Evolutionary conservation across 2,113 vertebrate genomes (phyloP).

Genomic region (Etia nguti): DNA sequence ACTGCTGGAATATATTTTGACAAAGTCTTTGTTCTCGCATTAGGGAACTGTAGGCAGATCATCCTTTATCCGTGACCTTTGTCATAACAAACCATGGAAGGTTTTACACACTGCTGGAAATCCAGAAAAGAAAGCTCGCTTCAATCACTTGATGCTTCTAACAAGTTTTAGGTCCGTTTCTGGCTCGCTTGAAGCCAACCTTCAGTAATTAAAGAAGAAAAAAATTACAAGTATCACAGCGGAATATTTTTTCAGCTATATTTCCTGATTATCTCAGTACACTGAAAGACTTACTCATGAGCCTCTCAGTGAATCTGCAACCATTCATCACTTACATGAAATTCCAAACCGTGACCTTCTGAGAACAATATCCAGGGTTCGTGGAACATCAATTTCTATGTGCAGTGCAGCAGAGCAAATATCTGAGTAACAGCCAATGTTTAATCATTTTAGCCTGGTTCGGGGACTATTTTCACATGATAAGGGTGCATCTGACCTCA

Average conservation of each 20-base stretch:
- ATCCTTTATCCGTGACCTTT: constrained; percentile 70
- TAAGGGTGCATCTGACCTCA: not conserved
- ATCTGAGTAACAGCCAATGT: constrained; percentile 52
- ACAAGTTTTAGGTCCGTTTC: not conserved
- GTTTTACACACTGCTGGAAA: constrained; percentile 46
- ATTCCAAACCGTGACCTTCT: constrained; percentile 51
- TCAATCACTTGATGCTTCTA: not conserved
- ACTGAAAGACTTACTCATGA: not conserved
- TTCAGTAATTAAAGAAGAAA: not conserved
- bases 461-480: constrained; percentile 29
- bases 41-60: constrained; percentile 66
- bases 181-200: not conserved
- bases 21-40: constrained; percentile 74
- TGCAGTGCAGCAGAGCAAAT: constrained; percentile 63
- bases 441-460: constrained; percentile 46
- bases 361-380: constrained; percentile 54
- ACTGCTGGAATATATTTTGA: constrained; percentile 65
- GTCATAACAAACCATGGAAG: constrained; percentile 65
- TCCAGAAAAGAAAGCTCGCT: not conserved
- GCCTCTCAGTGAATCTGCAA: constrained; percentile 20
- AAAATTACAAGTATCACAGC: not conserved
- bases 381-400: constrained; percentile 60
- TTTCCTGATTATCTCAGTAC: not conserved
- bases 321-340: constrained; percentile 43
- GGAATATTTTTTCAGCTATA: not conserved